A percentile compares a stretch with the other conserved stretches of the same genome.
Evolutionary conservation across 2,113 vertebrate genomes (phyloP).

Genomic region (Bagarius yarrelli): DNA sequence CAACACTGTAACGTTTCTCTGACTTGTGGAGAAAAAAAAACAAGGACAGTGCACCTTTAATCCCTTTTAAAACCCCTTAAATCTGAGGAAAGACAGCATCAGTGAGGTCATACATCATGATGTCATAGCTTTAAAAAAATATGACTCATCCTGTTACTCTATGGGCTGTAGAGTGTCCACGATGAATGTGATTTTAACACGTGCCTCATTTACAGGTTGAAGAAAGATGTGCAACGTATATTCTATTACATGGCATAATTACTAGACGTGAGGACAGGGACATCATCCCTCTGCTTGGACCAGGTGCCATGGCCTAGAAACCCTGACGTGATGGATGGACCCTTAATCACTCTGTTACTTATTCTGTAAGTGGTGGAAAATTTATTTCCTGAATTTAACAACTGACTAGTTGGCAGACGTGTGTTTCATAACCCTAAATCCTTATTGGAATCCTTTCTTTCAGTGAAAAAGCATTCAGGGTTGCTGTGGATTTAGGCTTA

Average conservation of each 20-base stretch:
- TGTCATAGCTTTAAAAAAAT: slow-evolving; percentile 38
- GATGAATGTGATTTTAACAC: slow-evolving; percentile 58
- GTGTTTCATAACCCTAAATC: slow-evolving; percentile 4
- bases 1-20: not conserved
- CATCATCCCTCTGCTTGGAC: not conserved
- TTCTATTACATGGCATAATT: slow-evolving; percentile 55
- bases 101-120: slow-evolving; percentile 29
- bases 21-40: slow-evolving; percentile 11
- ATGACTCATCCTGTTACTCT: slow-evolving; percentile 49
- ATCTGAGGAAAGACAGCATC: not conserved
- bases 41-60: slow-evolving; percentile 5
- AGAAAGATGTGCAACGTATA: slow-evolving; percentile 63
- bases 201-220: slow-evolving; percentile 56
- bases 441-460: slow-evolving; percentile 5
- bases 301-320: not conserved
- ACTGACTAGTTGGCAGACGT: not conserved
- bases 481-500: slow-evolving; percentile 2
- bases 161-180: slow-evolving; percentile 59
- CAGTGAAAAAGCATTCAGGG: not conserved
- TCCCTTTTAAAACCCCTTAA: not conserved
- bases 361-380: slow-evolving; percentile 9
- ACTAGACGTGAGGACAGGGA: not conserved
- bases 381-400: not conserved
- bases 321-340: not conserved
- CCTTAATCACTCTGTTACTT: not conserved